Evolutionary conservation across 2,113 vertebrate species (phyloP).

Genomic region (Chunga burmeisteri): DNA sequence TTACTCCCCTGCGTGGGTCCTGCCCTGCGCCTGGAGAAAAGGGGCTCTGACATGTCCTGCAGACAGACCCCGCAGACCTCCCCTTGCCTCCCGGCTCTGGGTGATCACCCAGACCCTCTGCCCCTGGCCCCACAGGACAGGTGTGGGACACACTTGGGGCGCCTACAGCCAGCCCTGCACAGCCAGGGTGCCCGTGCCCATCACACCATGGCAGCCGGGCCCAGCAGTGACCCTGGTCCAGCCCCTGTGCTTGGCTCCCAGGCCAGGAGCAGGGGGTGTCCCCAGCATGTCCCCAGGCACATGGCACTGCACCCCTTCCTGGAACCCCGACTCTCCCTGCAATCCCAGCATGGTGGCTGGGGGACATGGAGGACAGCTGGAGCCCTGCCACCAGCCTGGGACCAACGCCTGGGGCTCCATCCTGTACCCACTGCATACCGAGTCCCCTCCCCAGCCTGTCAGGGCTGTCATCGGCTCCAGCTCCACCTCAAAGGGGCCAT

Average conservation of each 20-base stretch:
- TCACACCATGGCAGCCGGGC: not conserved
- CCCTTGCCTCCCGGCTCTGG: rapidly evolving
- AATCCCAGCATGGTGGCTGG: not conserved
- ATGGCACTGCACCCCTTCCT: not conserved
- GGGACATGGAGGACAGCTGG: rapidly evolving
- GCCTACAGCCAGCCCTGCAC: not conserved
- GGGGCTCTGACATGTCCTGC: not conserved
- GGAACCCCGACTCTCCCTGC: not conserved
- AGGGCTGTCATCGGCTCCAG: not conserved
- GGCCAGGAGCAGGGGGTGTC: not conserved
- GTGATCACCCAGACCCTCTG: not conserved
- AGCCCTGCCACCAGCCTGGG: not conserved
- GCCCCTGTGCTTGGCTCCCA: not conserved
- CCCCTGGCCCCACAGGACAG: not conserved
- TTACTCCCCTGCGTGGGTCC: not conserved
- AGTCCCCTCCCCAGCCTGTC: not conserved
- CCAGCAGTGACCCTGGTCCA: not conserved
- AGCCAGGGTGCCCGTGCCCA: rapidly evolving
- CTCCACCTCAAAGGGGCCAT: not conserved
- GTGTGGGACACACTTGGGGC: rapidly evolving
- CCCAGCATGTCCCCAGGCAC: not conserved
- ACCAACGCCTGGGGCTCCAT: not conserved
- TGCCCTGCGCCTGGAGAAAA: not conserved
- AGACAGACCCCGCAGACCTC: not conserved
- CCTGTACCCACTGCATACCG: not conserved